phyloP scores from a whole-genome alignment of 2,797 vertebrate species.

The Enteromius argenteus region DNA sequence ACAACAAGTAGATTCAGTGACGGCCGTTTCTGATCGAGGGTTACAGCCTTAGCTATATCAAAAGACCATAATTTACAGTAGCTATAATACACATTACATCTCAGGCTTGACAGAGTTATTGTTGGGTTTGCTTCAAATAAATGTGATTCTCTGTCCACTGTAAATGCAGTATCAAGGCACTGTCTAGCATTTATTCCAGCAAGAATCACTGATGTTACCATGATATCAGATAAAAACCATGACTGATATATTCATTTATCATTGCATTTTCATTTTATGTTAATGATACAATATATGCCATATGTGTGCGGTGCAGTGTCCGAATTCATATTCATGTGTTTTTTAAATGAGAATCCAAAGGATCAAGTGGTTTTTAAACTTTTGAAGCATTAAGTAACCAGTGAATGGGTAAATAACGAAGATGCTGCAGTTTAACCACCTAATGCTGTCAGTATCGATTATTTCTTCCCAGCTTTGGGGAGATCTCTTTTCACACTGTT shows the following conservation, averaged over 20 bases:
- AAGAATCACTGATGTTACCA: not conserved
- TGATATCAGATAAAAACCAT: not conserved
- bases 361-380: not conserved
- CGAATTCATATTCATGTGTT: too few relatives aligned
- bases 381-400: not conserved
- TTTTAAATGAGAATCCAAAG: not conserved
- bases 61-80: slow-evolving; percentile 37
- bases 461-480: not conserved
- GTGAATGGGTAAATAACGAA: slow-evolving; percentile 3
- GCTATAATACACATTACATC: slow-evolving; percentile 24
- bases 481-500: slow-evolving; percentile 23
- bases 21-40: slow-evolving; percentile 9
- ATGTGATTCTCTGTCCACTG: not conserved
- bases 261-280: not conserved
- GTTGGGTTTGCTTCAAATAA: slow-evolving; percentile 8
- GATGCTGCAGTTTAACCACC: slow-evolving; percentile 24
- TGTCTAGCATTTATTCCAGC: not conserved
- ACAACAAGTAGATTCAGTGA: not conserved
- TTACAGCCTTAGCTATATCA: not conserved
- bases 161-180: not conserved
- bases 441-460: slow-evolving; percentile 23
- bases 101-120: slow-evolving; percentile 16
- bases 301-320: too few relatives aligned
- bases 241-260: not conserved
- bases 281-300: not conserved